Percentiles rank a stretch among this genome's conserved stretches.
Conservation (phyloP, 2,888 invertebrate species). For the Netelia melanura region DNA sequence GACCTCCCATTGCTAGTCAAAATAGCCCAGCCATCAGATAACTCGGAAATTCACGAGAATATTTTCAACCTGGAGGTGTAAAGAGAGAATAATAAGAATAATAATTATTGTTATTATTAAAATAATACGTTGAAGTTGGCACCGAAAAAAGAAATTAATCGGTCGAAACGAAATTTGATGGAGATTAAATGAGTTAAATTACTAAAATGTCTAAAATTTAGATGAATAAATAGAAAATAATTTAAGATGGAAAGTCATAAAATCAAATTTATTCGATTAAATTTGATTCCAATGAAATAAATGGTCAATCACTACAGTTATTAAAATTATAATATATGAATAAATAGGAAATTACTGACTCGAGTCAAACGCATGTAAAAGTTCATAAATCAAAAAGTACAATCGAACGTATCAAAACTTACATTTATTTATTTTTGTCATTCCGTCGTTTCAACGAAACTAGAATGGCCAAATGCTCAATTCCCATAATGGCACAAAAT, state of each 20-base stretch:
- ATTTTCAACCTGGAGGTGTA: neutral
- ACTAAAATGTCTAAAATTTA: too few species aligned
- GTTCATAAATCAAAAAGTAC: too few species aligned
- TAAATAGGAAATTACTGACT: too few species aligned
- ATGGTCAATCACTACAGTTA: neutral
- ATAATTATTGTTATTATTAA: neutral
- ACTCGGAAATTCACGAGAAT: constrained; percentile 9
- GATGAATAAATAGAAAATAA: neutral
- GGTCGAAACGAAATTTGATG: too few species aligned
- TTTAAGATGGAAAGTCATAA: neutral
- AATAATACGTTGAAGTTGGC: neutral
- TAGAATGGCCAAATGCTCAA: neutral
- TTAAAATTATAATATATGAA: too few species aligned
- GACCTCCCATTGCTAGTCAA: constrained; percentile 38
- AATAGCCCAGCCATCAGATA: constrained; percentile 22
- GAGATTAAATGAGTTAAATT: neutral
- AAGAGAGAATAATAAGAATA: neutral
- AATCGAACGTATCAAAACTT: too few species aligned
- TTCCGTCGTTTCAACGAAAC: neutral
- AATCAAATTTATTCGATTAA: neutral
- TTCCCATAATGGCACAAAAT: neutral
- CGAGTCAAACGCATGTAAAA: too few species aligned
- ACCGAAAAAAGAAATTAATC: neutral
- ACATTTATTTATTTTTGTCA: neutral
- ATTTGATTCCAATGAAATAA: neutral